These are phyloP conservation scores for Formicarius rufipectus DNA, from an alignment of 2,113 vertebrate genomes.

Conservation along the genomic window DNA sequence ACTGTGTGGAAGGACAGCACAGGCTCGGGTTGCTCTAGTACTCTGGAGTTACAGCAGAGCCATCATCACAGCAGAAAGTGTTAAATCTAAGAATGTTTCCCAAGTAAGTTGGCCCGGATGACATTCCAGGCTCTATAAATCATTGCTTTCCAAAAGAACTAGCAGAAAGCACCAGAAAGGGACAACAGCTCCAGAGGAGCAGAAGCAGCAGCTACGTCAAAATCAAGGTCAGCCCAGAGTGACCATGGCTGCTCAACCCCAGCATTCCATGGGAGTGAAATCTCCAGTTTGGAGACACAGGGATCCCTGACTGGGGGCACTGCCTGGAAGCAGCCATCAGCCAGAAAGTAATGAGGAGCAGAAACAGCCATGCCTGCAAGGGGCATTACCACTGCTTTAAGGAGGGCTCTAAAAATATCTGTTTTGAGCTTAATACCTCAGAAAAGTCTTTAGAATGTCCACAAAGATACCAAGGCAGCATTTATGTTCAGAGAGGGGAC, in stretches of 20 bases:
- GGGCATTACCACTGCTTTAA: not conserved
- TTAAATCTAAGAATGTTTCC: not conserved
- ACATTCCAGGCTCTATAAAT: not conserved
- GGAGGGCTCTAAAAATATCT: not conserved
- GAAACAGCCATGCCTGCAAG: not conserved
- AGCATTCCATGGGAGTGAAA: fast-evolving
- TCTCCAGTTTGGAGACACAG: fast-evolving
- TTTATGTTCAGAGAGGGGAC: not conserved
- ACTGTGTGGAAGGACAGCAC: fast-evolving
- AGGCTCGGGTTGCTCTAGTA: fast-evolving
- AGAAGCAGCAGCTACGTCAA: fast-evolving
- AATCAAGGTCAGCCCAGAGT: not conserved
- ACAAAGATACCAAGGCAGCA: not conserved
- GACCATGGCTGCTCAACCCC: fast-evolving
- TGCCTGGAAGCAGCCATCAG: not conserved
- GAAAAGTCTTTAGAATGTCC: not conserved
- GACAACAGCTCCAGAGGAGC: not conserved
- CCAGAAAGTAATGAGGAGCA: not conserved
- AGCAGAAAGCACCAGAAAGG: not conserved
- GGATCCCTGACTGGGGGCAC: not conserved
- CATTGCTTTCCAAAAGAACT: not conserved
- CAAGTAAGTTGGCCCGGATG: not conserved
- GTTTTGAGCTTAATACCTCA: not conserved
- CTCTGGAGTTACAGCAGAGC: not conserved
- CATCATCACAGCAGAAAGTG: fast-evolving